Conservation (phyloP, 2,888 invertebrate genomes). For the Dryococelus australis region DNA sequence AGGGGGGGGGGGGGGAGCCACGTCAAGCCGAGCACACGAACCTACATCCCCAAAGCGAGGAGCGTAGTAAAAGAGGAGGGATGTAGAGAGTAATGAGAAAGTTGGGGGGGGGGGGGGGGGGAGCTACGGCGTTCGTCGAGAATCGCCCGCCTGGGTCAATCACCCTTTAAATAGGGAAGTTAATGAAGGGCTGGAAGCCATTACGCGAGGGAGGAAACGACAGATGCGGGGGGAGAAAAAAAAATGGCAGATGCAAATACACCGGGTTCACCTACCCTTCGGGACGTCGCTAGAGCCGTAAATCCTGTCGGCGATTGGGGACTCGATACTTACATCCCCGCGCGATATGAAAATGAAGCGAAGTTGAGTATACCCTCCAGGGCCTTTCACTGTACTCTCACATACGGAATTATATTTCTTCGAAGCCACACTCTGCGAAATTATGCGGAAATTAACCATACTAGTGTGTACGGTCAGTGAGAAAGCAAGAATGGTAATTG, state of each 20-base stretch:
- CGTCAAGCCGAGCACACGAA: not conserved
- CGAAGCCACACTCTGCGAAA: too few relatives aligned
- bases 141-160: not conserved
- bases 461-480: too few relatives aligned
- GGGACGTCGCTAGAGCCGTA: not conserved
- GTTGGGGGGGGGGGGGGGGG: not conserved
- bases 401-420: too few relatives aligned
- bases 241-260: not conserved
- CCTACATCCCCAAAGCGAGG: not conserved
- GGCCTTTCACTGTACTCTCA: too few relatives aligned
- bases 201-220: conserved; percentile 7
- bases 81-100: conserved; percentile 19
- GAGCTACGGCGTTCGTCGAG: not conserved
- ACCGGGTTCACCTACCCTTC: not conserved
- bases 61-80: not conserved
- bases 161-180: conserved; percentile 8
- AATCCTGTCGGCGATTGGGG: not conserved
- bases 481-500: too few relatives aligned
- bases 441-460: too few relatives aligned
- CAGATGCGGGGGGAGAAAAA: not conserved
- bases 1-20: conserved; percentile 27
- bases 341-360: too few relatives aligned
- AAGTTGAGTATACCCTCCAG: too few relatives aligned
- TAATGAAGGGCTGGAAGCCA: conserved; percentile 11
- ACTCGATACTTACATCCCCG: not conserved